Evolutionary conservation across 35 echinoderm and acorn worm genomes (phyloP).

Genomic region (Patiria miniata): DNA sequence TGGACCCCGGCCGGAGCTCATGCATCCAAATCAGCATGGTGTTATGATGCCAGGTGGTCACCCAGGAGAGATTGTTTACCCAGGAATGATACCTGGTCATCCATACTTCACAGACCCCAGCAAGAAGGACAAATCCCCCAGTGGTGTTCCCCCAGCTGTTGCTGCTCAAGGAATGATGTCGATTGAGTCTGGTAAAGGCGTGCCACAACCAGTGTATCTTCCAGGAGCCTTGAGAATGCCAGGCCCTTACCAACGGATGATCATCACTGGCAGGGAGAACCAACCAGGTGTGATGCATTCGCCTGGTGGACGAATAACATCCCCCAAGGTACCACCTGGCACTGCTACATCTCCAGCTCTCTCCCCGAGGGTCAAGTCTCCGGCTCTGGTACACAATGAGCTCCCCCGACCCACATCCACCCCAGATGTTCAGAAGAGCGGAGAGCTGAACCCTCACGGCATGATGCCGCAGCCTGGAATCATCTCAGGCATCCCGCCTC

Average conservation of each 20-base stretch:
- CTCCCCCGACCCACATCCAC: conserved; percentile 56
- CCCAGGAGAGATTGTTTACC: conserved; percentile 31
- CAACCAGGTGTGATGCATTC: conserved; percentile 69
- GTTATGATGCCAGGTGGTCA: conserved; percentile 25
- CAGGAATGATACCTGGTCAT: conserved; percentile 9
- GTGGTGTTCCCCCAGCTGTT: not conserved
- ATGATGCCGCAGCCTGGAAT: conserved; percentile 48
- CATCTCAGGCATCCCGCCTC: conserved; percentile 53
- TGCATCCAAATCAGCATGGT: conserved; percentile 21
- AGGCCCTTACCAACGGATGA: conserved; percentile 42
- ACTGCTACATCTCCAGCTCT: conserved; percentile 79
- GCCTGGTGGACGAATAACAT: conserved; percentile 68
- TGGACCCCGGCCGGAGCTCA: not conserved
- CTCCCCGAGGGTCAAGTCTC: conserved; percentile 91
- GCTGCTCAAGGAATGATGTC: conserved; percentile 34
- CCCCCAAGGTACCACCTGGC: conserved; percentile 69
- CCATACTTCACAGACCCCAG: conserved; percentile 13
- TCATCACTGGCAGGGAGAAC: conserved; percentile 36
- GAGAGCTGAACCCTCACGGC: not conserved
- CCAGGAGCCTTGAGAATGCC: conserved; percentile 29
- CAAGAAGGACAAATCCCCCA: conserved; percentile 16
- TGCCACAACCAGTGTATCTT: conserved; percentile 47
- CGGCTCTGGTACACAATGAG: conserved; percentile 69
- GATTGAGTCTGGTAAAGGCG: conserved; percentile 35
- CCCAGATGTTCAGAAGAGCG: conserved; percentile 43